Evolutionary conservation across 2,797 vertebrate species (phyloP).

Genomic region (Acestrorhynchus altus): DNA sequence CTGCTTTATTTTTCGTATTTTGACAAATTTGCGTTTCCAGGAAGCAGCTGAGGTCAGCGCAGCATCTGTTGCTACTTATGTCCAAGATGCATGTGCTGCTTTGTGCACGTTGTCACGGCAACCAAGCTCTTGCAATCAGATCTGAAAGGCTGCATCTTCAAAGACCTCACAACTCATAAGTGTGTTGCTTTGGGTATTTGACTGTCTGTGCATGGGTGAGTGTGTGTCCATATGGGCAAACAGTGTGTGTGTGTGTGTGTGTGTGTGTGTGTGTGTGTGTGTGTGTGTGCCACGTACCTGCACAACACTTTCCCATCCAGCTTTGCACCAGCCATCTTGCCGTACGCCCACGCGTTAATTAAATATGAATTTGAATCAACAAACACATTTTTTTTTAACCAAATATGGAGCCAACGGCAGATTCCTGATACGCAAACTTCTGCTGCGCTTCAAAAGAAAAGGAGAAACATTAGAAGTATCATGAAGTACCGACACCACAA

Average conservation of each 20-base stretch:
- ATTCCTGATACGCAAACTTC: not conserved
- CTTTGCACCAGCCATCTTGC: constrained; percentile 19
- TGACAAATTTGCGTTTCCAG: constrained; percentile 94
- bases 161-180: constrained; percentile 67
- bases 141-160: constrained; percentile 79
- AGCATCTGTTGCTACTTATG: constrained; percentile 94
- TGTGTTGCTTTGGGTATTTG: not conserved
- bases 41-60: constrained; percentile 91
- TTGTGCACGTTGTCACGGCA: constrained; percentile 83
- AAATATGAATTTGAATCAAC: constrained; percentile 18
- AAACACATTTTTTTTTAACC: not conserved
- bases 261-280: not conserved
- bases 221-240: not conserved
- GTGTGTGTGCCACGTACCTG: not conserved
- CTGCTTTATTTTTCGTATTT: constrained; percentile 84
- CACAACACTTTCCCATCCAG: not conserved
- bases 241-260: not conserved
- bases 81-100: constrained; percentile 80
- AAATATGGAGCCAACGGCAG: constrained; percentile 13
- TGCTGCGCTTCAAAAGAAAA: constrained; percentile 2
- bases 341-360: not conserved
- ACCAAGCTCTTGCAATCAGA: constrained; percentile 81
- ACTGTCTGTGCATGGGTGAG: not conserved
- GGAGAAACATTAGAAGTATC: constrained; percentile 17
- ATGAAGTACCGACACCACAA: constrained; percentile 37